Evolutionary conservation across 2,888 invertebrate species (phyloP).

Genomic region (Heliconius erato): DNA sequence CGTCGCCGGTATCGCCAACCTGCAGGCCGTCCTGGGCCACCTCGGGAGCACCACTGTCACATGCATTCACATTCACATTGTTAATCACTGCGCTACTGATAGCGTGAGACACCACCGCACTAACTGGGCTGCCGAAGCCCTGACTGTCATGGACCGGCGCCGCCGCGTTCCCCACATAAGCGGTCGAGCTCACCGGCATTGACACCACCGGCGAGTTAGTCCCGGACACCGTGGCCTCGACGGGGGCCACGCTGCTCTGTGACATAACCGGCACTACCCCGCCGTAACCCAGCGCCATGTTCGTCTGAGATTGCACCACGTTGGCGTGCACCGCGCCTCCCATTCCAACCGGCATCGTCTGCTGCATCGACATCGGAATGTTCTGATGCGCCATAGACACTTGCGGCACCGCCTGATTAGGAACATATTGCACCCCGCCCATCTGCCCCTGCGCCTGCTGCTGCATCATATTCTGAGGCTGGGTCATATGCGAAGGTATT

Average conservation of each 20-base stretch:
- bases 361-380: slow-evolving; percentile 84
- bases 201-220: slow-evolving; percentile 84
- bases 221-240: slow-evolving; percentile 80
- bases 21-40: slow-evolving; percentile 70
- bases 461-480: slow-evolving; percentile 77
- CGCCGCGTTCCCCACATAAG: slow-evolving; percentile 70
- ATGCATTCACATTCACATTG: slow-evolving; percentile 81
- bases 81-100: slow-evolving; percentile 80
- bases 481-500: slow-evolving; percentile 80
- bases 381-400: slow-evolving; percentile 81
- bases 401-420: slow-evolving; percentile 75
- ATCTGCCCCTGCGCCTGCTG: slow-evolving; percentile 81
- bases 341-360: slow-evolving; percentile 80
- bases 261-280: slow-evolving; percentile 83
- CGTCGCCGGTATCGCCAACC: slow-evolving; percentile 75
- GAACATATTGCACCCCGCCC: slow-evolving; percentile 77
- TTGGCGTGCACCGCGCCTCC: slow-evolving; percentile 78
- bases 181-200: slow-evolving; percentile 78
- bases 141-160: slow-evolving; percentile 79
- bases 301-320: slow-evolving; percentile 83
- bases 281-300: slow-evolving; percentile 78
- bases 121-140: slow-evolving; percentile 83
- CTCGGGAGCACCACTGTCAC: slow-evolving; percentile 81
- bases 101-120: slow-evolving; percentile 81
- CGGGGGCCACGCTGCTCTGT: slow-evolving; percentile 80